A percentile compares a stretch with the other conserved stretches of the same genome.
Conservation (phyloP, 2,797 vertebrate species). For the Dendrocincla fuliginosa region DNA sequence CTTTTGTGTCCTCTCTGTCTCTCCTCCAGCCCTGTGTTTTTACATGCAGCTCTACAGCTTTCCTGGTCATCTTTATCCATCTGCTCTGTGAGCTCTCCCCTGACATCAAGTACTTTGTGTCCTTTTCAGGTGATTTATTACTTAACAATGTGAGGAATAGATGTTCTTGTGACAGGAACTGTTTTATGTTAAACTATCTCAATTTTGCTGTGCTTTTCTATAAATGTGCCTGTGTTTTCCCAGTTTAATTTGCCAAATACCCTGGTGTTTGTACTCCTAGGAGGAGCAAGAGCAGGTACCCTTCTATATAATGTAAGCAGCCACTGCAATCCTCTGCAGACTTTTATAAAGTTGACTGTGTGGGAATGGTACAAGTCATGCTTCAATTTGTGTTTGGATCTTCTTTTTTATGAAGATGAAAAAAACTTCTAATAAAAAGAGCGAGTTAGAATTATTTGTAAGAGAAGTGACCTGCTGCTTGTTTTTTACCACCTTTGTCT, state of each 20-base stretch:
- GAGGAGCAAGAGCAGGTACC: neutral
- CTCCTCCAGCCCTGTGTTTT: neutral
- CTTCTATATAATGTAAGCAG: neutral
- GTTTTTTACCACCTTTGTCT: neutral
- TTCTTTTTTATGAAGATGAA: neutral
- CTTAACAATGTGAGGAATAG: neutral
- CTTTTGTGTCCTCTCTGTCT: neutral
- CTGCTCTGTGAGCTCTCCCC: conserved; percentile 63
- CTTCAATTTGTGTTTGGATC: neutral
- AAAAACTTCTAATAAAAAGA: neutral
- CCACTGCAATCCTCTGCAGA: neutral
- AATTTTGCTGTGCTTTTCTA: neutral
- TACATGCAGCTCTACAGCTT: conserved; percentile 72
- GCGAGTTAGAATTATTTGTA: neutral
- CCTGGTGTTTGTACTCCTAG: neutral
- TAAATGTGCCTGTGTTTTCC: neutral
- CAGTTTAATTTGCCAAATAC: neutral
- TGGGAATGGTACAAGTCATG: neutral
- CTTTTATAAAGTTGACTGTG: neutral
- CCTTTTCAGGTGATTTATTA: neutral
- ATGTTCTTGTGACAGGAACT: neutral
- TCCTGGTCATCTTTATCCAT: conserved; percentile 81
- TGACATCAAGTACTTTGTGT: conserved; percentile 76
- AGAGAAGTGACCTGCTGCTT: neutral
- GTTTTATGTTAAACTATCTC: neutral